Evolutionary conservation across 2,888 invertebrate genomes (phyloP).

Genomic region (Habrosyne pyritoides): DNA sequence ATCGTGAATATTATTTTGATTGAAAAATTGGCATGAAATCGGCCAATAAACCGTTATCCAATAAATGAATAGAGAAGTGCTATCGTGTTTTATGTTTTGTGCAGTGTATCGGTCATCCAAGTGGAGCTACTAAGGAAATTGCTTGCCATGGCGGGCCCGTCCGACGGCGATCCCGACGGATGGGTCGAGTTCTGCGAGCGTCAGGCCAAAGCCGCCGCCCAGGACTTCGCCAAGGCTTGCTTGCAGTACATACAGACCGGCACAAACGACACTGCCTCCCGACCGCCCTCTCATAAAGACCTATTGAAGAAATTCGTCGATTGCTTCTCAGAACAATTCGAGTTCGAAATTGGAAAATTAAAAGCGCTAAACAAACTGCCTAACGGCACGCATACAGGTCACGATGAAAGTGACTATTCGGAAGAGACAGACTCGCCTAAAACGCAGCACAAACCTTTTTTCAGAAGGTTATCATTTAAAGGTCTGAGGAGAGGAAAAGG

Average conservation of each 20-base stretch:
- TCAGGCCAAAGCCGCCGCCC: slow-evolving; percentile 92
- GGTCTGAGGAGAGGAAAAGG: slow-evolving; percentile 91
- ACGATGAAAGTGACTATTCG: slow-evolving; percentile 87
- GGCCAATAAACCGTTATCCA: slow-evolving; percentile 34
- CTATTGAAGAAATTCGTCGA: slow-evolving; percentile 93
- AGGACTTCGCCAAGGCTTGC: slow-evolving; percentile 94
- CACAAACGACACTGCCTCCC: slow-evolving; percentile 84
- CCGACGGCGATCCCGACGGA: slow-evolving; percentile 85
- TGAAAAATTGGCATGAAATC: slow-evolving; percentile 60
- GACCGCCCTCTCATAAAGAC: slow-evolving; percentile 89
- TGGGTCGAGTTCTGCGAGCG: slow-evolving; percentile 95
- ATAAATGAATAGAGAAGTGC: slow-evolving; percentile 32
- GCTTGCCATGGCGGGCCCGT: slow-evolving; percentile 82
- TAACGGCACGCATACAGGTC: slow-evolving; percentile 74
- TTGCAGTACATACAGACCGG: slow-evolving; percentile 89
- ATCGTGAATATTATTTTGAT: slow-evolving; percentile 77
- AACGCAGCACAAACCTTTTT: slow-evolving; percentile 92
- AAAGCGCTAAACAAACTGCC: slow-evolving; percentile 74
- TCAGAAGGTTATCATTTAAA: slow-evolving; percentile 94
- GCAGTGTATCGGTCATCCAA: slow-evolving; percentile 58
- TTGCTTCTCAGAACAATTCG: slow-evolving; percentile 93
- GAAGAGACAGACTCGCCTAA: slow-evolving; percentile 92
- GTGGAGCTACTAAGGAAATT: slow-evolving; percentile 81
- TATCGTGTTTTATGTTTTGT: slow-evolving; percentile 49
- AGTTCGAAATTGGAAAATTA: slow-evolving; percentile 87